phyloP scores from a whole-genome alignment of 2,797 vertebrate genomes.

The Falco novaeseelandiae region DNA sequence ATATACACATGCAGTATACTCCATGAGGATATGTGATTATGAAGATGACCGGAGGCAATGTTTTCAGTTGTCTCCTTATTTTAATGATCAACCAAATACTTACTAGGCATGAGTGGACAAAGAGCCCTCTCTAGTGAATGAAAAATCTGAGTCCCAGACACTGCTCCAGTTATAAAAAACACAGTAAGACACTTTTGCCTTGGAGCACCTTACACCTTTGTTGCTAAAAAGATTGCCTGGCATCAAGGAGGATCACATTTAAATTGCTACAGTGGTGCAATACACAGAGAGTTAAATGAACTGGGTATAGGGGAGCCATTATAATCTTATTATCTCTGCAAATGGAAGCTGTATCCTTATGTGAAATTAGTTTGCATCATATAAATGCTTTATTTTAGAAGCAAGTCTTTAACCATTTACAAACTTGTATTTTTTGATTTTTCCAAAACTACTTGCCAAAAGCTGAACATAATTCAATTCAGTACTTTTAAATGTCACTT shows the following conservation, averaged over 20 bases:
- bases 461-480: neutral
- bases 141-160: neutral
- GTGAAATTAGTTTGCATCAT: neutral
- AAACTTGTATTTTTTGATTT: neutral
- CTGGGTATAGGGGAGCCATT: neutral
- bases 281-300: neutral
- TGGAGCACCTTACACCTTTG: neutral
- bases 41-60: neutral
- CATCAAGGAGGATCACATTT: neutral
- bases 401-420: neutral
- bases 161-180: neutral
- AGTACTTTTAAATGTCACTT: constrained; percentile 15
- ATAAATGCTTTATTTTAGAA: neutral
- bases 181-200: neutral
- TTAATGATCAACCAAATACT: neutral
- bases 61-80: neutral
- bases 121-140: neutral
- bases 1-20: neutral
- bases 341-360: neutral
- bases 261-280: neutral
- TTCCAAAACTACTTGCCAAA: neutral
- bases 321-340: neutral
- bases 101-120: neutral
- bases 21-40: neutral
- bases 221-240: neutral